A percentile compares a stretch with the other conserved stretches of the same genome.
phyloP scores from a whole-genome alignment of 2,888 invertebrate genomes.

The Iselma pallidipennis region DNA sequence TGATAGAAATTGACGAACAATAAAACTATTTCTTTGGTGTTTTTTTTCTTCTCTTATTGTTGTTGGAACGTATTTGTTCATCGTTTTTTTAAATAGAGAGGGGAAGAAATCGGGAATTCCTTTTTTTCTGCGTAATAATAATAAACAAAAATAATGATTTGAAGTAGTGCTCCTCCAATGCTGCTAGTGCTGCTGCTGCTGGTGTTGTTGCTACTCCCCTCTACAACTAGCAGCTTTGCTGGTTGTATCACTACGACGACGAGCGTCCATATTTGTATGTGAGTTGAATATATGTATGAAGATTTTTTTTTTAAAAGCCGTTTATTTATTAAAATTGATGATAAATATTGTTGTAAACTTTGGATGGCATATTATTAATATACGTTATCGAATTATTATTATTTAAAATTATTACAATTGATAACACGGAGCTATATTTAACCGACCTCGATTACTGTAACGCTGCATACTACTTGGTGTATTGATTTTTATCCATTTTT shows the following conservation, averaged over 20 bases:
- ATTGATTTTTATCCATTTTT: not conserved
- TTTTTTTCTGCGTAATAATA: not conserved
- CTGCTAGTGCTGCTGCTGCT: too few species aligned
- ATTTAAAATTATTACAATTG: not conserved
- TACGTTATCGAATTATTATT: conserved; percentile 1
- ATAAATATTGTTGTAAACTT: not conserved
- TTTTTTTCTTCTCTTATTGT: conserved; percentile 39
- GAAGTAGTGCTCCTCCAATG: conserved; percentile 41
- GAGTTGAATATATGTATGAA: conserved; percentile 29
- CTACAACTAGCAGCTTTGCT: conserved; percentile 42
- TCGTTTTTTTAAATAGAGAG: too few species aligned
- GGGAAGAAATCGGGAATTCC: too few species aligned
- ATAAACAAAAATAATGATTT: conserved; percentile 41
- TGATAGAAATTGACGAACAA: conserved; percentile 33
- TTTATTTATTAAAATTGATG: not conserved
- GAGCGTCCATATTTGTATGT: conserved; percentile 55
- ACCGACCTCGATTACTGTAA: not conserved
- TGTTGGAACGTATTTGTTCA: conserved; percentile 29
- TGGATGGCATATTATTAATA: conserved; percentile 15
- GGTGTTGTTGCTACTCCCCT: conserved; percentile 31
- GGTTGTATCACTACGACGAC: conserved; percentile 48
- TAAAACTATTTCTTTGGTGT: not conserved
- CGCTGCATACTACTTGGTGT: not conserved
- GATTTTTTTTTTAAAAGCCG: not conserved
- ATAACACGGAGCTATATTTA: not conserved